Evolutionary conservation across 2,888 invertebrate species (phyloP).

Genomic region (Cephus spinipes): DNA sequence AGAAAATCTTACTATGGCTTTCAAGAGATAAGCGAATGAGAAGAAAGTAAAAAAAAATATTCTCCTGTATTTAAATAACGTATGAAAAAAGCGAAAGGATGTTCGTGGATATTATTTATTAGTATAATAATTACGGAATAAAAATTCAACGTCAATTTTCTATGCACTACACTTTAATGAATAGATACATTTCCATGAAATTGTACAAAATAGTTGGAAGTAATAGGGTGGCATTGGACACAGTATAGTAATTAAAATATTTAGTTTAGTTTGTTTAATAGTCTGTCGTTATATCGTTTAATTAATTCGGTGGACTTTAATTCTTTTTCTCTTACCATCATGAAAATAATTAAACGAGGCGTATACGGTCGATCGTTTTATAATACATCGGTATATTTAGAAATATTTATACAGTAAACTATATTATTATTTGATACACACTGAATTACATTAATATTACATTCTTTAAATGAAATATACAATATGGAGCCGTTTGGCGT

Average conservation of each 20-base stretch:
- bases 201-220: background rate
- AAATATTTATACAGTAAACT: slow-evolving; percentile 62
- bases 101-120: background rate
- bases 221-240: background rate
- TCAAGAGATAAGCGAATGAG: background rate
- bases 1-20: background rate
- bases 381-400: slow-evolving; percentile 61
- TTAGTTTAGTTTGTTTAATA: background rate
- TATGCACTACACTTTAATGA: background rate
- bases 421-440: slow-evolving; percentile 57
- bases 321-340: background rate
- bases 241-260: background rate
- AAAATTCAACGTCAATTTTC: background rate
- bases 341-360: slow-evolving; percentile 2
- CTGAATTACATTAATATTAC: slow-evolving; percentile 61
- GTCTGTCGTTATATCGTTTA: background rate
- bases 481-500: slow-evolving; percentile 43
- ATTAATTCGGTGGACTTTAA: background rate
- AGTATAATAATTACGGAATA: background rate
- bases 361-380: slow-evolving; percentile 24
- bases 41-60: background rate
- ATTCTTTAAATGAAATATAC: slow-evolving; percentile 57
- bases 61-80: background rate
- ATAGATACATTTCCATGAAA: background rate
- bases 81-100: background rate